phyloP scores from a whole-genome alignment of 2,797 vertebrate species.

The Antennarius maculatus region DNA sequence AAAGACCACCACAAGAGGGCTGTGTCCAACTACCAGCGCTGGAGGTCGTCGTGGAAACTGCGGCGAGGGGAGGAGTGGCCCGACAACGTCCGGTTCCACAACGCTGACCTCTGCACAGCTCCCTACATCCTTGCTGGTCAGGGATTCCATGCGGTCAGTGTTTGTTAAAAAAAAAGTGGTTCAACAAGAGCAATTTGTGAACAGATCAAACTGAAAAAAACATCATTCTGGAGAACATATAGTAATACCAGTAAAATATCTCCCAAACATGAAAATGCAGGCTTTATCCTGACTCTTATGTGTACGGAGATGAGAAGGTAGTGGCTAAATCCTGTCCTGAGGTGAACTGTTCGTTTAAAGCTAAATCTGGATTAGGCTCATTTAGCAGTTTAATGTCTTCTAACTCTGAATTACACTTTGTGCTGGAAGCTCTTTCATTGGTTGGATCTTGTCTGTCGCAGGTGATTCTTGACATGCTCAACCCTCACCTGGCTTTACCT shows the following conservation, averaged over 20 bases:
- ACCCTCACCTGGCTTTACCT: conserved; percentile 86
- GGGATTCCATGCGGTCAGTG: conserved; percentile 87
- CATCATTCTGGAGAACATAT: no score
- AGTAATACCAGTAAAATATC: no score
- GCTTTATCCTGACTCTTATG: no score
- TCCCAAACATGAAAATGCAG: no score
- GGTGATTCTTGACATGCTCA: conserved; percentile 89
- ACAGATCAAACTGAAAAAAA: not conserved
- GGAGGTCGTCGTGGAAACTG: conserved; percentile 85
- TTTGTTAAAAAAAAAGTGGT: not conserved
- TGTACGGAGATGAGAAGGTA: no score
- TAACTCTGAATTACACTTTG: not conserved
- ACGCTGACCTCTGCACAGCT: conserved; percentile 82
- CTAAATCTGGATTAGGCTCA: no score
- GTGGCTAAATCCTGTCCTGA: no score
- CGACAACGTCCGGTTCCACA: conserved; percentile 88
- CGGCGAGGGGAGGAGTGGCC: conserved; percentile 86
- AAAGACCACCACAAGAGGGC: conserved; percentile 86
- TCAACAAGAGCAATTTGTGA: not conserved
- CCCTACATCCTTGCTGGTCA: conserved; percentile 78
- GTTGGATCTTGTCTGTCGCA: conserved; percentile 60
- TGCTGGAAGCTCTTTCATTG: not conserved
- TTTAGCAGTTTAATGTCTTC: no score
- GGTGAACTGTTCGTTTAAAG: no score
- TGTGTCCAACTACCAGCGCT: conserved; percentile 84